Conservation (phyloP, 2,113 vertebrate species). For the Polyodon spathula region DNA sequence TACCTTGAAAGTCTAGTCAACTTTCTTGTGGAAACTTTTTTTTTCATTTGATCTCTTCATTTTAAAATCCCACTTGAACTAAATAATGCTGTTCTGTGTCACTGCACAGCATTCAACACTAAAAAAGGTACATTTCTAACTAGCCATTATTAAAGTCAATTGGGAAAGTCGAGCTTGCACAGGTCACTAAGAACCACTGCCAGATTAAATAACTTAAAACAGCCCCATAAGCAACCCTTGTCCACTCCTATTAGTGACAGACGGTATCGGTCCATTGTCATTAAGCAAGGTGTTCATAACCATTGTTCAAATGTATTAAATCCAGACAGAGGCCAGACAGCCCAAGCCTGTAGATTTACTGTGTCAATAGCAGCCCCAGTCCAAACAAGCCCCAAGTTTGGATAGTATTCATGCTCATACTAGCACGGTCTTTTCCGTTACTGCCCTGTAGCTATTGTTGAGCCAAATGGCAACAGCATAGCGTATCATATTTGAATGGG, state of each 20-base stretch:
- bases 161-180: conserved; percentile 42
- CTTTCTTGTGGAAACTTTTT: too few relatives aligned
- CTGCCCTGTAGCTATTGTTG: conserved; percentile 47
- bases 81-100: conserved; percentile 31
- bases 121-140: conserved; percentile 21
- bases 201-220: conserved; percentile 59
- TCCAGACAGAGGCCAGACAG: conserved; percentile 63
- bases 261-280: conserved; percentile 36
- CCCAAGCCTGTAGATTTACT: conserved; percentile 54
- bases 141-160: conserved; percentile 39
- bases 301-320: conserved; percentile 56
- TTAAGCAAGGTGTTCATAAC: conserved; percentile 55
- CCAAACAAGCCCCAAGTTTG: conserved; percentile 46
- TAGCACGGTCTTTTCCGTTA: conserved; percentile 48
- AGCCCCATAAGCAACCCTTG: conserved; percentile 55
- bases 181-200: conserved; percentile 41
- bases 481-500: too few relatives aligned
- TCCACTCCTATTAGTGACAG: conserved; percentile 52
- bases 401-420: conserved; percentile 47
- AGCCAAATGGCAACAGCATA: background rate
- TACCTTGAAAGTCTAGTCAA: too few relatives aligned
- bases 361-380: conserved; percentile 51
- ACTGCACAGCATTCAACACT: conserved; percentile 32
- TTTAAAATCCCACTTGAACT: conserved; percentile 12
- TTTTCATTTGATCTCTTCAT: too few relatives aligned